These are phyloP conservation scores for Calosoma granatense DNA, from an alignment of 1,140 invertebrate genomes.

Conservation along the genomic window DNA sequence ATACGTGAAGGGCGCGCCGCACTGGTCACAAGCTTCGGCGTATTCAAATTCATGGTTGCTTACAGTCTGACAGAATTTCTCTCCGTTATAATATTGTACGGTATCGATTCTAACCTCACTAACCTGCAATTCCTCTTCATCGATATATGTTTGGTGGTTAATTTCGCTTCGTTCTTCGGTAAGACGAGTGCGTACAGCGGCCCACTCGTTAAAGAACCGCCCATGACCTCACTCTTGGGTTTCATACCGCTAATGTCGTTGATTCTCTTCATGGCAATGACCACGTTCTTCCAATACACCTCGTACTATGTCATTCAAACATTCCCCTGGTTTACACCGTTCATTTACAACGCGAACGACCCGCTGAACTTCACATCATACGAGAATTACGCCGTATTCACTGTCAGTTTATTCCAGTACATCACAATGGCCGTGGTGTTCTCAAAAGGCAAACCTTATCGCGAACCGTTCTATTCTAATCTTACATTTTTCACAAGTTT, in stretches of 20 bases:
- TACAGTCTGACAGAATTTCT: constrained; percentile 77
- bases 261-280: constrained; percentile 61
- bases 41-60: constrained; percentile 86
- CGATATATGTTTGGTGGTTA: constrained; percentile 68
- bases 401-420: constrained; percentile 88
- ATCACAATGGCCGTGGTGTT: constrained; percentile 84
- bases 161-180: constrained; percentile 77
- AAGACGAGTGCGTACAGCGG: constrained; percentile 64
- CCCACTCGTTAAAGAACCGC: constrained; percentile 54
- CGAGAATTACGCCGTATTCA: constrained; percentile 80
- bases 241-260: constrained; percentile 55
- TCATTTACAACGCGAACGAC: constrained; percentile 34
- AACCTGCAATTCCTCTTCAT: constrained; percentile 79
- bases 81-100: constrained; percentile 84
- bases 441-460: constrained; percentile 82
- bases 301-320: constrained; percentile 53
- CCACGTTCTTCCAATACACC: constrained; percentile 55
- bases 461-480: constrained; percentile 75
- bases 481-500: constrained; percentile 53
- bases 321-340: constrained; percentile 63
- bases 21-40: constrained; percentile 90
- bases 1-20: constrained; percentile 92
- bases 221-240: constrained; percentile 56
- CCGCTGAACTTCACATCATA: constrained; percentile 46
- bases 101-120: constrained; percentile 68